Base-by-base conservation (phyloP, 2,888 invertebrate species). In the Chouioia cunea region DNA sequence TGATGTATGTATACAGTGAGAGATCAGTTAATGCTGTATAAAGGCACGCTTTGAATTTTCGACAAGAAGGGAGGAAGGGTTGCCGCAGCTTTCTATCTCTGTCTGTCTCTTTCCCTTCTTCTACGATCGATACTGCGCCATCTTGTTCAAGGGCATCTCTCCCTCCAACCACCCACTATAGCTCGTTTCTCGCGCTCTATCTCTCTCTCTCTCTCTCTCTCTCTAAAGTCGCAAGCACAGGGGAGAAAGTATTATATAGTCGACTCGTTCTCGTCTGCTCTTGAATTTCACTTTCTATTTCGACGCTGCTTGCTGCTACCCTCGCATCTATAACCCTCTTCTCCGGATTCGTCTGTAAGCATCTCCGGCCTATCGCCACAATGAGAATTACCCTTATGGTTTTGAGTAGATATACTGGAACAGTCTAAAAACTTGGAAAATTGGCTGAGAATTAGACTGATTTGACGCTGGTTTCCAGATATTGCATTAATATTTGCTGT, bases 91-190 rank as follows among this genome's bases (percentile, higher is more conserved):
- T 62, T n/a, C n/a, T n/a, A n/a, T n/a, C n/a, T n/a, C n/a, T n/a
- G n/a, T n/a, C n/a, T n/a, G n/a, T n/a, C n/a, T n/a, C n/a, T n/a
- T n/a, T n/a, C n/a, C n/a, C n/a, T n/a, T n/a, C n/a, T n/a, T n/a
- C 54, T 27, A 22, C 57, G 75, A 75, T 75, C 74, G 70, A 72
- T 74, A 73, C 54, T 23, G 62, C 62, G 63, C 69, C 74, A 56
- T 68, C 70, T 66, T 71, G 72, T 75, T 75, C 75, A 75, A 75
- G 75, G 75, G 68, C 74, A 74, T 62, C 65, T 54, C 63, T 64
- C 65, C 65, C 52, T 12, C 56, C 54, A 44, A 10, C 10, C 58
- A 22, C 27, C 22, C 16, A n/a, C 67, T 53, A 18, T 18, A 1
- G 18, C 22, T 8, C n/a, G 47, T n/a, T n/a, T n/a, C n/a, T n/a